Evolutionary conservation across 2,888 invertebrate genomes (phyloP), one percentile per base, ranked within the genome.

Genomic region (Acanthosepion lycidas): DNA sequence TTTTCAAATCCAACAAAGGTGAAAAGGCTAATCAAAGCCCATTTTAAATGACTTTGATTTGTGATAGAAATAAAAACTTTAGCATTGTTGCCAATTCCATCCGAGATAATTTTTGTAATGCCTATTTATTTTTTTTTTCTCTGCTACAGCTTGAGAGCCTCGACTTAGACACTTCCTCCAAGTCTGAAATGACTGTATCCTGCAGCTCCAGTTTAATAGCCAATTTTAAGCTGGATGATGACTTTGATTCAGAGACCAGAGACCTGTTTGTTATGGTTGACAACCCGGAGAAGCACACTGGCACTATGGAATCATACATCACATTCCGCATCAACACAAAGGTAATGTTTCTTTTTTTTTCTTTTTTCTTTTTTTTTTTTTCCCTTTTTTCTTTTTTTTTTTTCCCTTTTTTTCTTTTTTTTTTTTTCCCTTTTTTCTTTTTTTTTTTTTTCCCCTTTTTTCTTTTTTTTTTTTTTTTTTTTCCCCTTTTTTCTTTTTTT

Each of bases 221-320:
- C 91, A 96, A 97, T 94, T 96, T 97, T 53, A 96, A 96, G 42
- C 96, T 96, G 94, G 97, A 97, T 95, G 97, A 97, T 94, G 96
- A 97, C 94, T 93, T 95, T 78, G 97, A 97, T 94, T 96, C 95
- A 91, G 97, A 97, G 33, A 96, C 96, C 12, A 96, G 96, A 78
- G 98, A 98, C 96, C 97, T 98, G 33, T 98, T 98, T 97, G 98
- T 98, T 8, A 98, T 98, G 97, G 98, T 98, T 64, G 98, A 98
- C 96, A 98, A 98, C 97, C 98, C 98, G 15, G 98, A 98, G 96
- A 98, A 98, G 97, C 98, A 98, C 97, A 97, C 98, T 93, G 98
- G 98, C 96, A 98, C 98, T 0, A 97, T 98, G 96, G 98, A 98
- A 96, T 98, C 98, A 0, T 98, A 98, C 96, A 98, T 98, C 94